Conservation (phyloP, 2,888 invertebrate genomes). For the Eupithecia exiguata region DNA sequence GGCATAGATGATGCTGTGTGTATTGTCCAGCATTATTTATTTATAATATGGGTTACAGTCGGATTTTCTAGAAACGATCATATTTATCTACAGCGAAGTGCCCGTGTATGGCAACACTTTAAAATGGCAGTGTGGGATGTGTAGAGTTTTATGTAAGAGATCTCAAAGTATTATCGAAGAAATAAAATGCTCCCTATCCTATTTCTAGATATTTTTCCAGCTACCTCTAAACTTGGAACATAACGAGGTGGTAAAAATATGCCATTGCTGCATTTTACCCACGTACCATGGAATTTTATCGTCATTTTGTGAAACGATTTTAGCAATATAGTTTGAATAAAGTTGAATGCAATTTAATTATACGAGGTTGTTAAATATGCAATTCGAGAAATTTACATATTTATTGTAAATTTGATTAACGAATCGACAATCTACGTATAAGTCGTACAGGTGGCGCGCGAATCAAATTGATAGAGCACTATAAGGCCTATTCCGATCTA, state of each 20-base stretch:
- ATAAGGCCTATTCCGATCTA: background rate
- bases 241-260: background rate
- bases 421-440: background rate
- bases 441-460: background rate
- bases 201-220: background rate
- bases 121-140: constrained; percentile 6
- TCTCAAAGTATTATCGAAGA: background rate
- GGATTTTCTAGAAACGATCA: background rate
- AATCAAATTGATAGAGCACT: background rate
- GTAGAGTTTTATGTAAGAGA: constrained; percentile 8
- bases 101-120: constrained; percentile 2
- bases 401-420: constrained; percentile 10
- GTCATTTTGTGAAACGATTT: background rate
- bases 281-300: background rate
- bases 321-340: background rate
- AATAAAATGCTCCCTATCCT: background rate
- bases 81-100: background rate
- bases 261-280: background rate
- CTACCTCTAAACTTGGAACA: background rate
- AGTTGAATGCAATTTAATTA: constrained; percentile 9
- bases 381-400: constrained; percentile 5
- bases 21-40: background rate
- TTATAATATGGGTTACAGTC: too few relatives aligned
- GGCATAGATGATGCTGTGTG: background rate
- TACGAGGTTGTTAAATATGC: constrained; percentile 2